phyloP scores from a whole-genome alignment of 2,113 vertebrate genomes.

The Myotis lucifugus region DNA sequence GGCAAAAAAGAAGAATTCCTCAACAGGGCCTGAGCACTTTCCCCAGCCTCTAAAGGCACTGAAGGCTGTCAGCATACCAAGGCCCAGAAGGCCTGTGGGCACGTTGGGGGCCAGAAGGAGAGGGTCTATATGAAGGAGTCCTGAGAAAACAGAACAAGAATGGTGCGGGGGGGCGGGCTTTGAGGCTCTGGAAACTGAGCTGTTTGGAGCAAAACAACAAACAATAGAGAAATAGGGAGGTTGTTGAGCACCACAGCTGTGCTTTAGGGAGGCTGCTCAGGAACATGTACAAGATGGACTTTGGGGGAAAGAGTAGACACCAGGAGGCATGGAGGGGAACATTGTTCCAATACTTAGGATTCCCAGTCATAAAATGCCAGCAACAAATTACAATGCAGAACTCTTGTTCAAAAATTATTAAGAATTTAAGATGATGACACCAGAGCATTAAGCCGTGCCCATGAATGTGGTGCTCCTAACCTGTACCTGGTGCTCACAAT shows the following conservation, averaged over 20 bases:
- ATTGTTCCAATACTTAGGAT: neutral
- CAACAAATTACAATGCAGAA: neutral
- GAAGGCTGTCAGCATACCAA: neutral
- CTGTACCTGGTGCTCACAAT: neutral
- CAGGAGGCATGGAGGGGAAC: neutral
- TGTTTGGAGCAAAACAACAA: neutral
- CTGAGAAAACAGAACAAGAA: neutral
- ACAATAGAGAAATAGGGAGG: neutral
- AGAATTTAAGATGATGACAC: neutral
- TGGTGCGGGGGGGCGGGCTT: neutral
- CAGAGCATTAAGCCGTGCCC: neutral
- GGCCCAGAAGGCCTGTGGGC: neutral
- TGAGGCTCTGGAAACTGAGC: neutral
- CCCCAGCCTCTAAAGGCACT: too few relatives aligned
- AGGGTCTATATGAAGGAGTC: neutral
- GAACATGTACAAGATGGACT: neutral
- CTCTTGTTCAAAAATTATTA: constrained; percentile 10
- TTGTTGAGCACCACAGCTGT: neutral
- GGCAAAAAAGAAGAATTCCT: neutral
- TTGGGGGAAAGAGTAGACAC: neutral
- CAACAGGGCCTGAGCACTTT: neutral
- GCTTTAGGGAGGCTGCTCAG: neutral
- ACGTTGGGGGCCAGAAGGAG: neutral
- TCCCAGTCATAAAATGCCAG: neutral
- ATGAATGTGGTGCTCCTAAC: neutral